Evolutionary conservation across 2,888 invertebrate species (phyloP).

Genomic region (Xylophagus ater): DNA sequence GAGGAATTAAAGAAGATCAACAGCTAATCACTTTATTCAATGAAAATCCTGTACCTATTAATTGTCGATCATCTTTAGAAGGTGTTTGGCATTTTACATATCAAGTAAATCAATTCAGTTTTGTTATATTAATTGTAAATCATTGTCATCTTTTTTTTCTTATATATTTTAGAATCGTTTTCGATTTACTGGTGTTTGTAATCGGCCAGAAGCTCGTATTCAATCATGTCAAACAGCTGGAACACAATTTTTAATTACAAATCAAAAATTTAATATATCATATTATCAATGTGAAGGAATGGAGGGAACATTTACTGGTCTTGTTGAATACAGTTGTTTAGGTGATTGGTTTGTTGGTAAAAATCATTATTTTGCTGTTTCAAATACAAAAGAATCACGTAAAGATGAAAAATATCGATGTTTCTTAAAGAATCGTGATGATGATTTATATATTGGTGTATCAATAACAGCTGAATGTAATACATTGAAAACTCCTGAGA

Average conservation of each 20-base stretch:
- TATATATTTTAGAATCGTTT: conserved; percentile 55
- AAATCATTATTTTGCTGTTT: conserved; percentile 95
- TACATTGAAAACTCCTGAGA: conserved; percentile 82
- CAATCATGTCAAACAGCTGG: conserved; percentile 93
- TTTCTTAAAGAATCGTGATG: conserved; percentile 87
- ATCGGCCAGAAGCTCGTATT: conserved; percentile 78
- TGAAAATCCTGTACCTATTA: conserved; percentile 80
- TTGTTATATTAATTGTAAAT: background rate
- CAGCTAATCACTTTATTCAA: conserved; percentile 77
- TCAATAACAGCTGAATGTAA: conserved; percentile 92
- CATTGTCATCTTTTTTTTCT: background rate
- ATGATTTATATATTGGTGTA: conserved; percentile 82
- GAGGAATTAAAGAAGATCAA: conserved; percentile 61
- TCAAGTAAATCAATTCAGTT: conserved; percentile 41
- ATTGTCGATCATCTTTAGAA: conserved; percentile 84
- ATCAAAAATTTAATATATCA: conserved; percentile 92
- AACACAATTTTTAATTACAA: conserved; percentile 88
- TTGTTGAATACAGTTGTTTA: conserved; percentile 83
- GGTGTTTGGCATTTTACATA: conserved; percentile 95
- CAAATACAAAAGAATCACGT: conserved; percentile 89
- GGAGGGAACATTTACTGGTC: conserved; percentile 82
- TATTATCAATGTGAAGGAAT: conserved; percentile 83
- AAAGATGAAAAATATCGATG: conserved; percentile 92
- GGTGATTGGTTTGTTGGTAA: conserved; percentile 94
- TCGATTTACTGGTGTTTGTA: conserved; percentile 85